phyloP scores from a whole-genome alignment of 2,797 vertebrate species.

The Cyprinella venusta region DNA sequence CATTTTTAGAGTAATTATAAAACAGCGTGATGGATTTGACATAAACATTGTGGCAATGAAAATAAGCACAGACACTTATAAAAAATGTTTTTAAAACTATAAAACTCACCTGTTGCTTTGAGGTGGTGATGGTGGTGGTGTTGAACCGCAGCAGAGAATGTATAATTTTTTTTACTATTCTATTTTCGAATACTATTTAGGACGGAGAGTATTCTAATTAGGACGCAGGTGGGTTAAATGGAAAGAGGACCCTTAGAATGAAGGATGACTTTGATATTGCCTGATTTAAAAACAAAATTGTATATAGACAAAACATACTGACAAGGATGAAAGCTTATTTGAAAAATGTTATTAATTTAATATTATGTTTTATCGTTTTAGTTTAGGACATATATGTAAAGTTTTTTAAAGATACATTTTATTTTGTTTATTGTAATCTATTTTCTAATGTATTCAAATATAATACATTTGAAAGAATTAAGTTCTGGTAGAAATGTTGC shows the following conservation, averaged over 20 bases:
- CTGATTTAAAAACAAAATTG: not conserved
- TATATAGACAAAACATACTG: not conserved
- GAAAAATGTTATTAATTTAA: not conserved
- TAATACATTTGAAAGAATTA: not conserved
- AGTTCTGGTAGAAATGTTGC: not conserved
- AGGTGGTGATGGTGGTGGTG: not conserved
- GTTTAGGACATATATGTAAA: no score
- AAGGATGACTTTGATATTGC: constrained; percentile 2
- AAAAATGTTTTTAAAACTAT: not conserved
- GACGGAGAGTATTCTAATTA: no score
- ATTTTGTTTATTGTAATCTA: not conserved
- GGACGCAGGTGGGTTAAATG: not conserved
- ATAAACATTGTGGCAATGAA: not conserved
- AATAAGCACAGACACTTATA: not conserved
- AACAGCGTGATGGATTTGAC: not conserved
- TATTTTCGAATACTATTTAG: no score
- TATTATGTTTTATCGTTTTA: not conserved
- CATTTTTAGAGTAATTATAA: not conserved
- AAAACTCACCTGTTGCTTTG: not conserved
- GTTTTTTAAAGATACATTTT: not conserved
- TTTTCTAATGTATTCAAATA: not conserved
- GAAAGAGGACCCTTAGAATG: not conserved
- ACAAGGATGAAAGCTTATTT: not conserved
- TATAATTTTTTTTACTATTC: no score
- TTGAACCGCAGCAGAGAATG: not conserved